Evolutionary conservation across 2,888 invertebrate genomes (phyloP).

Genomic region (Diplolepis rosae): DNA sequence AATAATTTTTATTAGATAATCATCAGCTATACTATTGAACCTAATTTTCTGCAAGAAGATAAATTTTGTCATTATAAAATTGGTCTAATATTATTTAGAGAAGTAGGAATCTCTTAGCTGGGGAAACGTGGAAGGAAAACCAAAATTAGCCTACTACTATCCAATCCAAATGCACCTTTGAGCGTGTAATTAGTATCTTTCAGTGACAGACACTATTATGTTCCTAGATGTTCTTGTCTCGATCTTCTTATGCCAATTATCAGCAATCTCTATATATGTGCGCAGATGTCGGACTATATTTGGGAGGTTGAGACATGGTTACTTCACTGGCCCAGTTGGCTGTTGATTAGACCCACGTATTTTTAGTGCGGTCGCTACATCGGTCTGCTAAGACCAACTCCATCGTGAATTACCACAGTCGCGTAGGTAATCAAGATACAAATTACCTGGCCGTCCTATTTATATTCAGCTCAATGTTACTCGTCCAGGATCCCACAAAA

Average conservation of each 20-base stretch:
- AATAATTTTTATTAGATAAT: too few species aligned
- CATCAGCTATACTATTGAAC: too few species aligned
- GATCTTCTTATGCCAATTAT: conserved; percentile 49
- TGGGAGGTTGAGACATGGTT: conserved; percentile 63
- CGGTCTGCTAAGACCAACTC: conserved; percentile 35
- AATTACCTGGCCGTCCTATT: conserved; percentile 51
- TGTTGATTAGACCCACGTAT: conserved; percentile 53
- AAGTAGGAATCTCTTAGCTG: neutral
- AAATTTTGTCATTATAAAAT: too few species aligned
- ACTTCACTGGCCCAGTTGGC: conserved; percentile 68
- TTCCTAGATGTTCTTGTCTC: conserved; percentile 39
- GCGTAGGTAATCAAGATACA: conserved; percentile 49
- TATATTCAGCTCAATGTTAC: conserved; percentile 59
- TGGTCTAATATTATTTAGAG: too few species aligned
- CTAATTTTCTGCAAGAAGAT: too few species aligned
- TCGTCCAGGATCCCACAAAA: conserved; percentile 50
- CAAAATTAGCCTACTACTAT: conserved; percentile 33
- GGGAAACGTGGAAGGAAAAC: conserved; percentile 32
- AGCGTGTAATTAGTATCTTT: conserved; percentile 52
- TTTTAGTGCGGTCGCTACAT: conserved; percentile 31
- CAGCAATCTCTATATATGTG: conserved; percentile 44
- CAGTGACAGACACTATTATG: conserved; percentile 57
- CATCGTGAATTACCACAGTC: conserved; percentile 52
- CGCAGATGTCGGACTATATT: conserved; percentile 66
- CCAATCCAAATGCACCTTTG: conserved; percentile 33